Evolutionary conservation across 2,888 invertebrate species (phyloP), one percentile per base, ranked within the genome.

Genomic region (Dorcus parallelipipedus): DNA sequence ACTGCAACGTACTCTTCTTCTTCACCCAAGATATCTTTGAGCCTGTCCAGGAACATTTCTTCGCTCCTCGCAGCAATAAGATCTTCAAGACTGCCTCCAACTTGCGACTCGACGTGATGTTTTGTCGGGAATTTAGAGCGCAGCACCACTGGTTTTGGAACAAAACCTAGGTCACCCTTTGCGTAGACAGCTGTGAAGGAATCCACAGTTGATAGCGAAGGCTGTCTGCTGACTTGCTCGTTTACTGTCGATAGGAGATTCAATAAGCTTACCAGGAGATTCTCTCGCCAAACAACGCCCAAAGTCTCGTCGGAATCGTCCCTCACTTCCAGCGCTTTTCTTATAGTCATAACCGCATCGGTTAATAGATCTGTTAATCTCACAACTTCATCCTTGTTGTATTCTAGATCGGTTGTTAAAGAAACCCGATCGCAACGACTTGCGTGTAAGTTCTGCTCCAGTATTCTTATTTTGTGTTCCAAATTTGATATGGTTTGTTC

Each of bases 81-180:
- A 39, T 71, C 69, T 47, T 72, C 67, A 43, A 69, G 64, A 49
- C 73, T 76, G 1, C 58, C 54, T 2, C 70, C 74, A 0, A 72
- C 67, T 64, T 76, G 75, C 0, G 70, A 64, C 9, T 70, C 71
- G 43, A 69, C 69, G 40, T 73, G 56, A 52, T 71, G 63, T 26
- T 59, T 66, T 5, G 71, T 68, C 3, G 78, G 77, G 2, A 73
- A 65, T 38, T 50, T 60, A 0, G 73, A 68, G 49, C 74, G 62
- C 20, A 69, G 43, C 38, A 74, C 70, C 0, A 74, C 70, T 6
- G 76, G 73, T 67, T 84, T 84, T 0, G 86, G 87, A 61, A 87
- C 78, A 64, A 88, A 86, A 7, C 88, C 88, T 58, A 88, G 81
- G 72, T 86, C 86, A 9, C 88, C 88, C 63, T 83, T 82, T 50